These are phyloP conservation scores for Holothuria glaberrima DNA, from an alignment of 35 echinoderm and acorn worm genomes.

Conservation along the genomic window DNA sequence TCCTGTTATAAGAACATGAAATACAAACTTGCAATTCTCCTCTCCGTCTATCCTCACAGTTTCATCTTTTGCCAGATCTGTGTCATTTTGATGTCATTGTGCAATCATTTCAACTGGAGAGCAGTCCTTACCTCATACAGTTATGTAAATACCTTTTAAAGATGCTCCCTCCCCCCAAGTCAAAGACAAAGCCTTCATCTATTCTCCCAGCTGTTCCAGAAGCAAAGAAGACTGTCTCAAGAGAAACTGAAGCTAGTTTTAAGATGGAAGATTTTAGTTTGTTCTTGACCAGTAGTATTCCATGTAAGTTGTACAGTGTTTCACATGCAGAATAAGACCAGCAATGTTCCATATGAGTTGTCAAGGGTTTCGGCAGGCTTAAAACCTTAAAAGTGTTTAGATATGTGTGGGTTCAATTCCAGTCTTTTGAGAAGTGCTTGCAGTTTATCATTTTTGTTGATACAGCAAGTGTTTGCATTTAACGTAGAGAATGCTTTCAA, in stretches of 20 bases:
- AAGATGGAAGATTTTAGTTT: constrained; percentile 76
- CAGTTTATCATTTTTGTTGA: too few relatives aligned
- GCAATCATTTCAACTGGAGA: constrained; percentile 84
- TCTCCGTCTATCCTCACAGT: not conserved
- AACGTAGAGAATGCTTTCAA: too few relatives aligned
- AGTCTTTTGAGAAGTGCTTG: too few relatives aligned
- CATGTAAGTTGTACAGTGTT: constrained; percentile 74
- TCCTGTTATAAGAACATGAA: too few relatives aligned
- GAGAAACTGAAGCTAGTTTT: constrained; percentile 45
- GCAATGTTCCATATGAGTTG: constrained; percentile 67
- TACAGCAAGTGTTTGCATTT: too few relatives aligned
- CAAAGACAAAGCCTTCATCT: not conserved
- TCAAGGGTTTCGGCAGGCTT: too few relatives aligned
- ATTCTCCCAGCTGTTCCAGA: not conserved
- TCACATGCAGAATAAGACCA: too few relatives aligned
- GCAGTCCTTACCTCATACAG: constrained; percentile 65
- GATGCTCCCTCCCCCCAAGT: constrained; percentile 15
- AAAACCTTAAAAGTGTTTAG: not conserved
- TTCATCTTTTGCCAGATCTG: constrained; percentile 21
- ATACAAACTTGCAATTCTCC: not conserved
- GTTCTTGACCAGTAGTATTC: constrained; percentile 71
- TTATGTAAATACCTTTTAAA: constrained; percentile 65
- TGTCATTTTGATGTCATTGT: constrained; percentile 56
- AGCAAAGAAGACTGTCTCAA: not conserved
- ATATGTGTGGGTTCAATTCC: not conserved